Conservation (phyloP, 2,113 vertebrate genomes). For the Grammomys dolichurus region DNA sequence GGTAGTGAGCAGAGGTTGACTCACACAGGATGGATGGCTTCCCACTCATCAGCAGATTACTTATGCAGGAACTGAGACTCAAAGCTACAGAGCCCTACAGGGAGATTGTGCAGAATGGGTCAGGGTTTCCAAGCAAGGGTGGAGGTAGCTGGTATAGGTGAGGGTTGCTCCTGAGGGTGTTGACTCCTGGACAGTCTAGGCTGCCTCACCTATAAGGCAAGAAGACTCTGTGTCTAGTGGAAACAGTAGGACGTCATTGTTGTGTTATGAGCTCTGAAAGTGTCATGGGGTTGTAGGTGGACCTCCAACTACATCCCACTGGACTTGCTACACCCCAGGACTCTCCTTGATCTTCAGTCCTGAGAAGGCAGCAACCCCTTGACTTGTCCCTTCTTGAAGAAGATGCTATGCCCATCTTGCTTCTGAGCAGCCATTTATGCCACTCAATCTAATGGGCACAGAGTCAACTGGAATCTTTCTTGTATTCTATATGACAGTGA, state of each 20-base stretch:
- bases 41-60: not conserved
- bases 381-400: not conserved
- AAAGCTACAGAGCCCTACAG: not conserved
- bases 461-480: not conserved
- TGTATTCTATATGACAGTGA: rapidly evolving
- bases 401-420: too few species aligned
- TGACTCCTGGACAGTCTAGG: not conserved
- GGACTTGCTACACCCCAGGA: rapidly evolving
- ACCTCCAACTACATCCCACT: not conserved
- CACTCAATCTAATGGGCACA: not conserved
- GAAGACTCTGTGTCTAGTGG: too few species aligned
- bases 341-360: not conserved
- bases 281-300: rapidly evolving
- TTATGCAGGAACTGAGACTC: too few species aligned
- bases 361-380: rapidly evolving
- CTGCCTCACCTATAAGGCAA: rapidly evolving
- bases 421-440: rapidly evolving
- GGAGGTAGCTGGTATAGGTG: rapidly evolving
- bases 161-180: not conserved
- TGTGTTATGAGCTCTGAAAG: not conserved
- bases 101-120: rapidly evolving
- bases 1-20: not conserved
- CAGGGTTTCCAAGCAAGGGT: too few species aligned
- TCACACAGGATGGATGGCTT: rapidly evolving
- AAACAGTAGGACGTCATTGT: rapidly evolving